Base-by-base conservation (phyloP, 2,888 invertebrate species). In the Amiota communis region DNA sequence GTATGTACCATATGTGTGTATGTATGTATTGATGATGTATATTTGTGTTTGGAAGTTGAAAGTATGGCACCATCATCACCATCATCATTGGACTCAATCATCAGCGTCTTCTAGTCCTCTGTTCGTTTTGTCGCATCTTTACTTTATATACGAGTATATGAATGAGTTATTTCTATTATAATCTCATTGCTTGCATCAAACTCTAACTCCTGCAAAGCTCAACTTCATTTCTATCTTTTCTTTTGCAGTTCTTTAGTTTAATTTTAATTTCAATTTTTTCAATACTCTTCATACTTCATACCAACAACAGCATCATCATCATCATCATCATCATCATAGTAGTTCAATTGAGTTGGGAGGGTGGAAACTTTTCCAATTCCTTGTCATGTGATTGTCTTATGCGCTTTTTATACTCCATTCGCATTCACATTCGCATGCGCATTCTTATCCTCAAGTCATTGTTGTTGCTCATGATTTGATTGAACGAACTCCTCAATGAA, bases 401-500 rank as follows among this genome's bases (percentile, higher is more conserved):
- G 59, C 59, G 59, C 15, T 59, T 61, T 47, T 61, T 61, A 36
- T 36, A 36, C 36, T 36, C 23, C 23, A 23, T 23, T 23, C 23
- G 23, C 36, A 36, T 36, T 36, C 36, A 6, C 36, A 13, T 46
- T 57, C 70, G 47, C n/a, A 10, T 69, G 15, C 49, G 23, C 46
- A 46, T 53, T 68, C 51, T 68, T 68, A 20, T 48, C 36, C 49
- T 46, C n/a, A 48, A 49, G 20, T 11, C 59, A 59, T 17, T 65
- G 70, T 47, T 36, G 81, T 82, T 82, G 82, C 82, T 80, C 86
- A 83, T 80, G 80, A 79, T 82, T 84, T 87, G 86, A 86, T 86
- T 87, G 84, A 87, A 36, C 36, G 8, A 36, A 86, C 86, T 87
- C 82, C 87, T 87, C 88, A 87, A 88, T 87, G 87, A 88, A 87